Conservation (phyloP, 1,140 invertebrate species). For the Glossosoma conforme region DNA sequence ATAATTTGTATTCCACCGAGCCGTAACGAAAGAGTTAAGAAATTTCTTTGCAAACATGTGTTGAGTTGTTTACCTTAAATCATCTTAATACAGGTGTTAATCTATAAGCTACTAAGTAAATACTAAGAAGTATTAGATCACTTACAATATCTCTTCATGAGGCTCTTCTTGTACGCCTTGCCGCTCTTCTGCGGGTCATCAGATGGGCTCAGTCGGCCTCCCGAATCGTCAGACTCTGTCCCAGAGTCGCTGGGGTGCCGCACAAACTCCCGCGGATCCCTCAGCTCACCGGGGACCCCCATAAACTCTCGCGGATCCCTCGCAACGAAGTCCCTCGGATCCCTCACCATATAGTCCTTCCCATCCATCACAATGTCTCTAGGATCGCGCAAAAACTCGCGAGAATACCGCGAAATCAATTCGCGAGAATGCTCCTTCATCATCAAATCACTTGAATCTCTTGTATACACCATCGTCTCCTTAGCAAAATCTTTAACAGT, state of each 20-base stretch:
- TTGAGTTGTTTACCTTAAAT: no score
- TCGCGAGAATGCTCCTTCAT: conserved; percentile 41
- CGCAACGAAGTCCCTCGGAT: conserved; percentile 34
- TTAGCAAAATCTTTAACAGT: conserved; percentile 45
- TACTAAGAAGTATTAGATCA: conserved; percentile 35
- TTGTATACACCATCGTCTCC: conserved; percentile 13
- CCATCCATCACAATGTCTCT: conserved; percentile 8
- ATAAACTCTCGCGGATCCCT: conserved; percentile 41
- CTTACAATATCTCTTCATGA: conserved; percentile 88
- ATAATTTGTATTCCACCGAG: no score
- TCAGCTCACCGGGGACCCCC: conserved; percentile 40
- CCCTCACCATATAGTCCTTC: conserved; percentile 32
- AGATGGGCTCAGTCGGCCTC: conserved; percentile 53
- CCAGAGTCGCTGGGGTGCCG: conserved; percentile 57
- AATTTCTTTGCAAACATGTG: no score
- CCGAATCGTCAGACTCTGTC: conserved; percentile 72
- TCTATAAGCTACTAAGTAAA: no score
- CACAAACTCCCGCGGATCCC: conserved; percentile 44
- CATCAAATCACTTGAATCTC: conserved; percentile 33
- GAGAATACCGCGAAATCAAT: conserved; percentile 37
- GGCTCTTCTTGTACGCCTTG: conserved; percentile 82
- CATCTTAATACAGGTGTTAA: no score
- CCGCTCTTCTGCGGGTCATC: conserved; percentile 51
- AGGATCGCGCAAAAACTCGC: conserved; percentile 17
- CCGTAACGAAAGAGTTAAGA: no score